These are phyloP conservation scores for Scaptomyza polygonia DNA, from an alignment of 2,888 invertebrate genomes.

Conservation along the genomic window DNA sequence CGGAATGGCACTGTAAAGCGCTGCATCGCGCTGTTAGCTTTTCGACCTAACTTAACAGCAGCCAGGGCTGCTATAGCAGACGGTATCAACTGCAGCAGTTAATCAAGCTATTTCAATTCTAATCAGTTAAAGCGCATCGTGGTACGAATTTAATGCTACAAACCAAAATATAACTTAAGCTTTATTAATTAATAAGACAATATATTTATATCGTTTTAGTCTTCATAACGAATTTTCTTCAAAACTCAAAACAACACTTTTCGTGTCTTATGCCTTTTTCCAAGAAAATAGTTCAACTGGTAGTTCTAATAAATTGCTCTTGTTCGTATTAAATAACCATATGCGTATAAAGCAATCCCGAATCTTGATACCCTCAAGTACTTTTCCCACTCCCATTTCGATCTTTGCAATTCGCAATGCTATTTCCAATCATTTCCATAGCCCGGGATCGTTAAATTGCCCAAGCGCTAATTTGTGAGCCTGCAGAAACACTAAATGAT, in stretches of 20 bases:
- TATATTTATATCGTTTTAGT: too few relatives aligned
- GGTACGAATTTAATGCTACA: neutral
- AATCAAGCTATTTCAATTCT: neutral
- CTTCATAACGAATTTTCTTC: neutral
- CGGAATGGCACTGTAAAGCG: constrained; percentile 24
- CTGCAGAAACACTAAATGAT: constrained; percentile 51
- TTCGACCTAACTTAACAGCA: constrained; percentile 67
- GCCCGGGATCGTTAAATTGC: constrained; percentile 48
- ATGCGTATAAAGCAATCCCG: constrained; percentile 17
- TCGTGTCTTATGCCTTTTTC: constrained; percentile 11
- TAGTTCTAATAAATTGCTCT: constrained; percentile 28
- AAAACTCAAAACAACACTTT: constrained; percentile 3
- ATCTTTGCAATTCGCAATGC: constrained; percentile 21
- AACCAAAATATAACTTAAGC: neutral
- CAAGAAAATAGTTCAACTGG: constrained; percentile 11
- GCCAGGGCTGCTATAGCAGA: constrained; percentile 28
- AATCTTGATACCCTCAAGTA: constrained; percentile 5
- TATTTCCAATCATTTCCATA: constrained; percentile 39
- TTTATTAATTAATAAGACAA: too few relatives aligned
- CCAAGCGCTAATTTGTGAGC: constrained; percentile 57
- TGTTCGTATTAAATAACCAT: constrained; percentile 27
- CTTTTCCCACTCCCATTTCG: constrained; percentile 12
- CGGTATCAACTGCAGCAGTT: neutral
- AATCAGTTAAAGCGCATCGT: neutral
- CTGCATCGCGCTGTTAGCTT: constrained; percentile 34